Evolutionary conservation across 1,140 invertebrate genomes (phyloP), one percentile per base, ranked within the genome.

Genomic region (Aphelenchoides fujianensis): DNA sequence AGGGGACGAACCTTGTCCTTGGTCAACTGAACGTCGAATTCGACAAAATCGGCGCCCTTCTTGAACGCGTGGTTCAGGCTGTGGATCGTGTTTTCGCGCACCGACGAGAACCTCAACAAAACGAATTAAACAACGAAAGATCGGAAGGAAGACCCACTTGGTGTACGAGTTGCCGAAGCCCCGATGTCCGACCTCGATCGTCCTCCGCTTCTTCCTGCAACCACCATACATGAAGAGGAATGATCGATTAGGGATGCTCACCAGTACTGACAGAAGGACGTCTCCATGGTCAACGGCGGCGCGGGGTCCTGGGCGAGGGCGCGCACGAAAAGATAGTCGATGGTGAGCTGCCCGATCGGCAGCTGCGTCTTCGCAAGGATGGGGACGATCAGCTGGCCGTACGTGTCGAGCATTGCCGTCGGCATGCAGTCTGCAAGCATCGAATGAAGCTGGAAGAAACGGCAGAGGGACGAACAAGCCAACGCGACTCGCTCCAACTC

Each of bases 11-110:
- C 73, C 69, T 72, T 82, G 57, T 82, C 80, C 63, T 84, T 84
- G 1, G 83, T 84, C 41, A 83, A 52, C 35, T 83, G 83, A 1
- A 84, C 83, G 69, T 83, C 83, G 34, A 84, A 83, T 68, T 83
- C 83, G 3, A 84, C 83, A 64, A 76, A 80, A 59, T 83, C 82
- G 0, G 82, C 82, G 54, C 79, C 79, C n/a, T 82, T 74, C 35
- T 80, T 78, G 3, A 77, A 74, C 19, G 82, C 82, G 3, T 59
- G 70, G 52, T 84, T 80, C 41, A 83, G 63, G 5, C 83, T 84
- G 66, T 84, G 77, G 53, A 83, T 35, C 0, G 82, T 83, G 54
- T 83, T 83, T 66, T 83, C 82, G 54, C 82, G 78, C 9, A 75
- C 78, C 16, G 72, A 71, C 2, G 82, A 80, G 30, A 59, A 79